Evolutionary conservation across 1,140 invertebrate species (phyloP).

Genomic region (Caenorhabditis inopinata): DNA sequence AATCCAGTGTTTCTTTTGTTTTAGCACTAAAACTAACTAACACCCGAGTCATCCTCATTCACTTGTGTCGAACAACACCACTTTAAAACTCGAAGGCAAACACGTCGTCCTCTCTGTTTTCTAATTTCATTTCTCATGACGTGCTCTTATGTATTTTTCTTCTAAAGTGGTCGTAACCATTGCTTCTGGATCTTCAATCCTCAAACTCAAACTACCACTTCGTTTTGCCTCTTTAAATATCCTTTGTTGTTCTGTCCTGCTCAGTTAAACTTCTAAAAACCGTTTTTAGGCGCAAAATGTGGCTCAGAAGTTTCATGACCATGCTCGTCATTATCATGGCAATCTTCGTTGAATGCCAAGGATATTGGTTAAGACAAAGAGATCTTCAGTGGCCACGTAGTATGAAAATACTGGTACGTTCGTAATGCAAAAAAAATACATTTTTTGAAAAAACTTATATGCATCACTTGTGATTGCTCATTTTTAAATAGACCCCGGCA

Average conservation of each 20-base stretch:
- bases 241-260: neutral
- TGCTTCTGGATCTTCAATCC: neutral
- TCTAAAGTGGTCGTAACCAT: slow-evolving; percentile 2
- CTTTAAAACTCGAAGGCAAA: slow-evolving; percentile 13
- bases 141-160: neutral
- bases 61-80: slow-evolving; percentile 9
- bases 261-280: neutral
- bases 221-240: too few relatives aligned
- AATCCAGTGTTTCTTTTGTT: neutral
- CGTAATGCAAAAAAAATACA: neutral
- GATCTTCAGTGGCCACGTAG: neutral
- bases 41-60: neutral
- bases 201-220: too few relatives aligned
- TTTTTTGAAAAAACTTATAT: neutral
- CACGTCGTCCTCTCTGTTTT: slow-evolving; percentile 6
- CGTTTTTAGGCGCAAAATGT: slow-evolving; percentile 1
- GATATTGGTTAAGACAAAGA: neutral
- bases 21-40: slow-evolving; percentile 17
- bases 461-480: too few relatives aligned
- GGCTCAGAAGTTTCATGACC: neutral
- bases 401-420: neutral
- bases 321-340: neutral
- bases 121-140: slow-evolving; percentile 19
- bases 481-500: too few relatives aligned
- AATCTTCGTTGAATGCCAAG: neutral